Conservation (phyloP, 2,113 vertebrate species). For the Agelaius tricolor region DNA sequence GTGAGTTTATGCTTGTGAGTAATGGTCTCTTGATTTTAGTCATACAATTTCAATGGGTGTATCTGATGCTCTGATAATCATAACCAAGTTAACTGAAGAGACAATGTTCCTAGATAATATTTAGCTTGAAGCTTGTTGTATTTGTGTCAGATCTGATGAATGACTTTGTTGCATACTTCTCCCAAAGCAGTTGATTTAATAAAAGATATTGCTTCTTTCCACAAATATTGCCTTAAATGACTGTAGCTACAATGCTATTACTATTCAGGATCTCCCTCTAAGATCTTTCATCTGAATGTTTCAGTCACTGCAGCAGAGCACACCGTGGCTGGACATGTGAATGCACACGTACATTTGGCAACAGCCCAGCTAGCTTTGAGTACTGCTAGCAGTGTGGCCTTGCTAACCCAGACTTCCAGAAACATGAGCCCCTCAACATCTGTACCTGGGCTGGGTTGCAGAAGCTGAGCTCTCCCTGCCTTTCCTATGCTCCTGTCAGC, state of each 20-base stretch:
- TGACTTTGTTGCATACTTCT: neutral
- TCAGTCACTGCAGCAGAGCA: neutral
- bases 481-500: neutral
- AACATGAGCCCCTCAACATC: neutral
- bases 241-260: neutral
- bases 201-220: neutral
- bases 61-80: neutral
- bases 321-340: neutral
- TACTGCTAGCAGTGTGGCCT: fast-evolving
- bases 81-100: neutral
- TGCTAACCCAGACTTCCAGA: neutral
- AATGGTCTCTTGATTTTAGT: neutral
- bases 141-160: neutral
- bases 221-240: neutral
- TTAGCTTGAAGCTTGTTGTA: neutral
- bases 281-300: neutral
- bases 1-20: neutral
- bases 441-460: neutral
- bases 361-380: neutral
- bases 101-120: neutral
- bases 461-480: neutral
- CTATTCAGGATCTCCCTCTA: neutral
- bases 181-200: neutral
- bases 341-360: neutral
- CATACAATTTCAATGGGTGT: neutral